Percentiles rank a stretch among this genome's conserved stretches.
Evolutionary conservation across 2,888 invertebrate genomes (phyloP).

Genomic region (Lochmaea crataegi): DNA sequence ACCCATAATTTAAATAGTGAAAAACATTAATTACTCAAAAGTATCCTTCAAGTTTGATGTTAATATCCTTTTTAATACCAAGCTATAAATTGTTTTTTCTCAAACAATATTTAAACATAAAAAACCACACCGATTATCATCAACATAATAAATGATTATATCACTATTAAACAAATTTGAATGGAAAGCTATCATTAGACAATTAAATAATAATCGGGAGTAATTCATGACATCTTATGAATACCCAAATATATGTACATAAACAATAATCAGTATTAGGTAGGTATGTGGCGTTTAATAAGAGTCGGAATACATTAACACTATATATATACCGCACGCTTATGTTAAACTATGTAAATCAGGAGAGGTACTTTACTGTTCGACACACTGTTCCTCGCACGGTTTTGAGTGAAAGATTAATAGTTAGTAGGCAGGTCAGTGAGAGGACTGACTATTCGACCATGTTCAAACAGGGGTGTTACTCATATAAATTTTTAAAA

Average conservation of each 20-base stretch:
- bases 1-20: neutral
- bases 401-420: conserved; percentile 51
- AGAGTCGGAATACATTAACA: conserved; percentile 56
- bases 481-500: neutral
- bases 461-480: neutral
- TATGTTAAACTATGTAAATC: conserved; percentile 60
- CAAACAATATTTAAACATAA: neutral
- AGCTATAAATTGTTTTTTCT: neutral
- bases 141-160: conserved; percentile 30
- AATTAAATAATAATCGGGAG: conserved; percentile 38
- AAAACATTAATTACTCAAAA: neutral
- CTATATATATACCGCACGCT: conserved; percentile 52
- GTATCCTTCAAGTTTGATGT: no score
- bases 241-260: conserved; percentile 41
- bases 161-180: conserved; percentile 29
- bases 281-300: conserved; percentile 54
- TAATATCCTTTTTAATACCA: no score
- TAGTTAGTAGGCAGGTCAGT: conserved; percentile 42
- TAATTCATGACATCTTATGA: conserved; percentile 41
- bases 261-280: conserved; percentile 53
- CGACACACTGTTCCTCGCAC: conserved; percentile 43
- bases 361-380: conserved; percentile 51
- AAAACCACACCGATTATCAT: conserved; percentile 4
- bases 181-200: conserved; percentile 34
- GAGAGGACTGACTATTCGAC: conserved; percentile 6